These are phyloP conservation scores for Lophura swinhoii DNA, from an alignment of 2,797 vertebrate species.

Conservation along the genomic window DNA sequence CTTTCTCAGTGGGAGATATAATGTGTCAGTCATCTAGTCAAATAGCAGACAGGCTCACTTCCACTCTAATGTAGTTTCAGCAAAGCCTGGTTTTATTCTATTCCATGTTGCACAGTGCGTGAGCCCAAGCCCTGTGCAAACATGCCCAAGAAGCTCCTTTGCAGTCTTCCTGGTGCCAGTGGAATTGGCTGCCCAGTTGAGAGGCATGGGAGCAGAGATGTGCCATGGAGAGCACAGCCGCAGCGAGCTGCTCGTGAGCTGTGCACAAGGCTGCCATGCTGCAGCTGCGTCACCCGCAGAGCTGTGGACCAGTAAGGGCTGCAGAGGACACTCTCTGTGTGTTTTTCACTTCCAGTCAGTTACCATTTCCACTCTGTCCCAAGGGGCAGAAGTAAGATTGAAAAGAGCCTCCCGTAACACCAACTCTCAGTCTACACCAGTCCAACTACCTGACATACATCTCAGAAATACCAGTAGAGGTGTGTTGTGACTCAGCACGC, in stretches of 20 bases:
- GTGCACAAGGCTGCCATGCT: fast-evolving
- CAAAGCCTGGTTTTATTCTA: background rate
- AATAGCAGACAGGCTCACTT: background rate
- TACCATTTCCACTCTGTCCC: fast-evolving
- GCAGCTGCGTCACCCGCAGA: background rate
- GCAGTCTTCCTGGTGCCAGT: background rate
- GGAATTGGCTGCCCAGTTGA: background rate
- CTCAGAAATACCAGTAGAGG: background rate
- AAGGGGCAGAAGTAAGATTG: background rate
- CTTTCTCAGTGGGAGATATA: constrained; percentile 24
- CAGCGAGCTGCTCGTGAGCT: fast-evolving
- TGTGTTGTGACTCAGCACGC: background rate
- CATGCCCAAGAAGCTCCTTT: background rate
- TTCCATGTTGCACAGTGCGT: fast-evolving
- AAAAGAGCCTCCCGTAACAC: fast-evolving
- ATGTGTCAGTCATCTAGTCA: constrained; percentile 10
- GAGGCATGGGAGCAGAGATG: fast-evolving
- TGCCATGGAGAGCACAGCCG: background rate
- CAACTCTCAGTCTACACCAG: background rate
- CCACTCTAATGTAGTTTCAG: background rate
- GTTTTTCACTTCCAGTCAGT: background rate
- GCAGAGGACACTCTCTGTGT: fast-evolving
- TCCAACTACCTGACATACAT: background rate
- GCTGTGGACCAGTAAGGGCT: background rate
- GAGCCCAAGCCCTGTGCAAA: background rate